Base-by-base conservation (phyloP, 1,140 invertebrate genomes). In the Lanistes nyassanus region DNA sequence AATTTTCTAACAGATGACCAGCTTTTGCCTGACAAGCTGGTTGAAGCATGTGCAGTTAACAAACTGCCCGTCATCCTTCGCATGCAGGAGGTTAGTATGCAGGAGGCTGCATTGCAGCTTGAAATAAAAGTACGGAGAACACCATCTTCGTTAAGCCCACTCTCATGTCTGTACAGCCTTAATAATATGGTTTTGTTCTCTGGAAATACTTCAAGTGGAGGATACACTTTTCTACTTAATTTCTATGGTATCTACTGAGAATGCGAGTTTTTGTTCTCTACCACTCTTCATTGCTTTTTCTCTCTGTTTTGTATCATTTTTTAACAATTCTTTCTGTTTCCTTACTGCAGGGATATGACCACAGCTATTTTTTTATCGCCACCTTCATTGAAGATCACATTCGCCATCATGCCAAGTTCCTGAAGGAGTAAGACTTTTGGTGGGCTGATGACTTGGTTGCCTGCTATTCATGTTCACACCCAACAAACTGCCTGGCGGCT, bases 351-450 rank as follows among this genome's bases (percentile, higher is more conserved):
- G 95, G 93, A 23, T 99, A 99, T 88, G 97, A 99, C 90, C 98
- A 99, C 88, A 95, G 95, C 68, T 99, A 99, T 84, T 99, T 93
- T 86, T 99, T 98, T 85, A 95, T 99, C 80, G 91, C 95, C 4
- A 94, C 96, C 0, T 99, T 97, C 87, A 94, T 99, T 60, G 94
- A 93, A 64, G 97, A 99, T 85, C 98, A 99, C 89, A 93, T 99
- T 79, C 92, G 93, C 80, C 95, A 97, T 89, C 97, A 98, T 91
- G 92, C 93, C 21, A 94, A 91, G 78, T 84, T 84, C 80, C 83
- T 92, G n/a, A 84, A 82, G 53, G 66, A 55, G 31, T 78, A 65
- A 79, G 42, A 47, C 42, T 47, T 47, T 47, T 47, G 9, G 42
- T 16, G 19, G 42, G 19, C 19, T 47, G 5, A 47, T 13, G 42